Evolutionary conservation across 1,140 invertebrate genomes (phyloP), one percentile per base, ranked within the genome.

Genomic region (Hyles euphorbiae): DNA sequence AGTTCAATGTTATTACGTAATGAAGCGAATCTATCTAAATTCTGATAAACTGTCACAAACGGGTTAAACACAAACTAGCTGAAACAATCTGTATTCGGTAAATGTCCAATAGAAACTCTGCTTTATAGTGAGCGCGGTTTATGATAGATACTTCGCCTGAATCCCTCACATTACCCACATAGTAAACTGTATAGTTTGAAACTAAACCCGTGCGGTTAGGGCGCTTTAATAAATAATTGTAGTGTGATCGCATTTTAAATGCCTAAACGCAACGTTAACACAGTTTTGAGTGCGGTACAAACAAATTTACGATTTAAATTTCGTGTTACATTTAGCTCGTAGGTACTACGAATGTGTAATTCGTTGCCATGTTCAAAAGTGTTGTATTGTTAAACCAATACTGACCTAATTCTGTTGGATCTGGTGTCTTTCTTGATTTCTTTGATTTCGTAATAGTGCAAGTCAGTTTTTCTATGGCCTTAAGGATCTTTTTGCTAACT

Each of bases 401-500:
- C 66, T 49, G 49, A 74, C 69, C 63, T 34, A 60, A 40, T 2
- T 40, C 60, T 43, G 52, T 61, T 1, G 63, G 60, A 11, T 62
- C 58, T 4, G 61, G 53, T 33, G 65, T 47, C 34, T 76, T 87
- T 65, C 74, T 82, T 44, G 49, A 46, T 54, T 69, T 80, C 49
- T 76, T 78, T 63, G 65, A 73, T 50, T 67, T 76, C 65, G 76
- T 85, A 32, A 86, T 76, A 58, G 81, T 88, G 64, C 86, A 88
- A 6, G 86, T 87, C 51, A 88, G 60, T 53, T 72, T 75, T 53
- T 88, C 86, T 12, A 88, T 88, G 33, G 76, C 86, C 70, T 76
- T 87, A 33, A 88, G 62, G 61, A 87, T 86, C 60, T 87, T 88
- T 55, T 83, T 81, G 70, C 86, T 87, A 58, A 88, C 86, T 81